Evolutionary conservation across 2,113 vertebrate genomes (phyloP).

Genomic region (Promerops cafer): DNA sequence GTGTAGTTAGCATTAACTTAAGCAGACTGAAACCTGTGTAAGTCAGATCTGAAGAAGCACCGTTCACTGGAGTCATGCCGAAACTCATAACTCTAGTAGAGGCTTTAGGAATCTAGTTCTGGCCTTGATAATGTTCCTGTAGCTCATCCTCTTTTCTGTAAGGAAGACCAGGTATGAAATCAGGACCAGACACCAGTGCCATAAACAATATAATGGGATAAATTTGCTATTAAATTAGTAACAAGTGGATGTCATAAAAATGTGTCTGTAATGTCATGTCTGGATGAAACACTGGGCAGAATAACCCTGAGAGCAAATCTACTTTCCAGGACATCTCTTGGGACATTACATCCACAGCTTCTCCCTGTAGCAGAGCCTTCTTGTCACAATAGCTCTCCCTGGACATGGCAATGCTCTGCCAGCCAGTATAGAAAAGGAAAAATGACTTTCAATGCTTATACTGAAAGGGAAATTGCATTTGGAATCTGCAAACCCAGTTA

Average conservation of each 20-base stretch:
- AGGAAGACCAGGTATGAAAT: neutral
- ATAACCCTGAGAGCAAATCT: neutral
- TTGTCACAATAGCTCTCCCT: neutral
- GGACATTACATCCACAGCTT: neutral
- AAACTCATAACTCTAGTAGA: neutral
- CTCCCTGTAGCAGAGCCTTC: neutral
- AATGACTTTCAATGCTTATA: neutral
- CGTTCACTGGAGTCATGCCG: accelerated
- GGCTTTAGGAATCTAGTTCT: neutral
- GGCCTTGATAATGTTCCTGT: neutral
- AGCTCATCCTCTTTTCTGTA: neutral
- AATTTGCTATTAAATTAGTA: neutral
- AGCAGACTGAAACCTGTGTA: neutral
- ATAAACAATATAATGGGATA: neutral
- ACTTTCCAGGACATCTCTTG: neutral
- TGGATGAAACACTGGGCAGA: neutral
- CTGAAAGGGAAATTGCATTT: neutral
- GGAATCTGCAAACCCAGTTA: neutral
- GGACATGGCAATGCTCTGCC: neutral
- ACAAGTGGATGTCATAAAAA: neutral
- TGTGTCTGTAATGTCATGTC: neutral
- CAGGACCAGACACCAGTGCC: neutral
- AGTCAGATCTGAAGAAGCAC: neutral
- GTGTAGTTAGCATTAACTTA: neutral
- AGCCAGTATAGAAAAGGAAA: neutral